Base-by-base conservation (phyloP, 2,888 invertebrate species). In the Ceratothoa steindachneri region DNA sequence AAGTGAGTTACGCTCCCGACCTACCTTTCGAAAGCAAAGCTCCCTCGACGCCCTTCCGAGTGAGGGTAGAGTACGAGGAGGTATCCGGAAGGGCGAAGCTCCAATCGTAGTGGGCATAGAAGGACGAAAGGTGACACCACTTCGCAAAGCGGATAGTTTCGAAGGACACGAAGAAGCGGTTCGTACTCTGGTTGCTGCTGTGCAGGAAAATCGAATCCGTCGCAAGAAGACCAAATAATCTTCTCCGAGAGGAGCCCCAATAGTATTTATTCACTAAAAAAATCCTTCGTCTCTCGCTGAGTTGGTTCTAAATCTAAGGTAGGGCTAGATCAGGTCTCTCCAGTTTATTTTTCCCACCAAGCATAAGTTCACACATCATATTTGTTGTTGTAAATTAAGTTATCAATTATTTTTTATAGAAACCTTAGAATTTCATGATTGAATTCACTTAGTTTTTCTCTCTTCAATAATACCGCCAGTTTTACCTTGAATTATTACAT, bases 151-250 rank as follows among this genome's bases (percentile, higher is more conserved):
- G 0, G 89, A 89, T 81, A 89, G 89, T 82, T 89, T 89, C 82
- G 89, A 89, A 82, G 89, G 89, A 0, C 89, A 89, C 83, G 89
- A 89, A 83, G 89, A 89, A 82, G 89, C 89, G 0, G 89, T 89
- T 0, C 86, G 89, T 75, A 89, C 89, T 30, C 83, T 89, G 69
- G 89, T 89, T 3, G 89, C 89, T 2, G 89, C 89, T 64, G 89
- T 89, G 0, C 89, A 89, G 81, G 89, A 89, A 82, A 79, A 75
- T 22, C 67, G 79, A 72, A 76, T 71, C 30, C 67, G 71, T 30
- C 67, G 79, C 22, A 79, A 79, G 70, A 75, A 79, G 65, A 74
- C 75, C 53, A 79, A 79, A 72, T 79, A 71, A 69, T 41, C n/a
- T n/a, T n/a, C 51, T 52, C 22, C 60, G 9, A 7, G 19, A 7